These are phyloP conservation scores for Osmerus eperlanus DNA, from an alignment of 2,113 vertebrate genomes.

Conservation along the genomic window DNA sequence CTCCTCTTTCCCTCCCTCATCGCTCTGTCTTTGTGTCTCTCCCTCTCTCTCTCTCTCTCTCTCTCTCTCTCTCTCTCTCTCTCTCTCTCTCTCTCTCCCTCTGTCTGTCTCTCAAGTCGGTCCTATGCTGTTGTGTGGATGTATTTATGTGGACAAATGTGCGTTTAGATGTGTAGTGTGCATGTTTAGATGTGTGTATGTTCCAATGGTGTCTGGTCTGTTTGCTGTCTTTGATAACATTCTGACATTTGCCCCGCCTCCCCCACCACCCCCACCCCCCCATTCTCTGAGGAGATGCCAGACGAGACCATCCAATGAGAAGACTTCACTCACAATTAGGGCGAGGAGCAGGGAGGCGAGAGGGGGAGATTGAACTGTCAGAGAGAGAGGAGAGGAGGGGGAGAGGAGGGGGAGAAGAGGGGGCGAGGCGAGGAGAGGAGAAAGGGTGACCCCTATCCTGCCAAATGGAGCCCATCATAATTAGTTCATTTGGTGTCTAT, in stretches of 20 bases:
- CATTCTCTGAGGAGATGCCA: constrained; percentile 31
- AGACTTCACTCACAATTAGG: constrained; percentile 99
- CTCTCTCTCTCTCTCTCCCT: neutral
- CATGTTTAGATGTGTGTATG: constrained; percentile 71
- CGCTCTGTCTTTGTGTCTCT: too few species aligned
- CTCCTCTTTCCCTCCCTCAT: neutral
- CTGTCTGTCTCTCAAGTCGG: neutral
- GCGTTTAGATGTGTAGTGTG: constrained; percentile 66
- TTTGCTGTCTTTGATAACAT: constrained; percentile 88
- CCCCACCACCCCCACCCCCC: constrained; percentile 72
- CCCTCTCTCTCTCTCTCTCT: neutral
- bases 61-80: neutral
- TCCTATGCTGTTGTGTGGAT: neutral
- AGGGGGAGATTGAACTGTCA: constrained; percentile 99
- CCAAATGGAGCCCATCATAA: constrained; percentile 99
- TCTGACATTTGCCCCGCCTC: constrained; percentile 89
- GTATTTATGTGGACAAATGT: neutral
- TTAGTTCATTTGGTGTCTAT: constrained; percentile 99
- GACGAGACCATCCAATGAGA: constrained; percentile 85
- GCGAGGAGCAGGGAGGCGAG: constrained; percentile 95
- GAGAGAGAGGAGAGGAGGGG: constrained; percentile 82
- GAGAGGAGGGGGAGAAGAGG: constrained; percentile 65
- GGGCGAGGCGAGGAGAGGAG: constrained; percentile 64
- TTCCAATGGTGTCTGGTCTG: constrained; percentile 67
- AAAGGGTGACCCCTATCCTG: constrained; percentile 79